Evolutionary conservation across 2,113 vertebrate genomes (phyloP).

Genomic region (Stegostoma tigrinum): DNA sequence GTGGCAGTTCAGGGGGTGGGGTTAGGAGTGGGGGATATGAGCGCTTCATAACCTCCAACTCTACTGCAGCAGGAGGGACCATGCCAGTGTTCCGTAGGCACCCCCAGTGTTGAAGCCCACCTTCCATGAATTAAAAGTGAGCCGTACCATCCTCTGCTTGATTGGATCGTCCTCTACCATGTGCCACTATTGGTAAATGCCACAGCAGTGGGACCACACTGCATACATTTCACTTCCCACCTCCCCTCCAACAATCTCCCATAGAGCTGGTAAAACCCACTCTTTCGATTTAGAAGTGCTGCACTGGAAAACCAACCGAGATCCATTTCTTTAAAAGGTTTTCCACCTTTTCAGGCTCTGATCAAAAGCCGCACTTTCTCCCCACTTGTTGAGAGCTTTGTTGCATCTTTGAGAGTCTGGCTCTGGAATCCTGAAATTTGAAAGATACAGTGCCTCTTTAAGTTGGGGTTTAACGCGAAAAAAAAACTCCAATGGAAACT

Average conservation of each 20-base stretch:
- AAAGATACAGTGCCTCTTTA: background rate
- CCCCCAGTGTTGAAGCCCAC: too few relatives aligned
- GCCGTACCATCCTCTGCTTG: too few relatives aligned
- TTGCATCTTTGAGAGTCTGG: background rate
- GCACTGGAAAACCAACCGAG: background rate
- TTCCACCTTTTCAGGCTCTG: background rate
- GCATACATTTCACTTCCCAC: too few relatives aligned
- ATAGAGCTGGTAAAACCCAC: background rate
- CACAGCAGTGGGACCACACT: too few relatives aligned
- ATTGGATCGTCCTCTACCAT: too few relatives aligned
- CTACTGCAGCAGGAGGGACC: too few relatives aligned
- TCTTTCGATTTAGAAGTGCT: background rate
- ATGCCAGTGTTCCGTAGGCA: background rate
- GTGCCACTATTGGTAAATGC: too few relatives aligned
- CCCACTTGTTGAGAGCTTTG: background rate
- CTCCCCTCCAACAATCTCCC: too few relatives aligned
- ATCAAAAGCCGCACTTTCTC: background rate
- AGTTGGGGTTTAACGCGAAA: background rate
- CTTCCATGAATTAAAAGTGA: too few relatives aligned
- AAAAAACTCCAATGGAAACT: constrained; percentile 12
- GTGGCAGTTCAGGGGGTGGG: too few relatives aligned
- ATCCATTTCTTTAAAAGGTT: background rate
- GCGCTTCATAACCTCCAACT: too few relatives aligned
- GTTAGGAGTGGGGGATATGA: too few relatives aligned
- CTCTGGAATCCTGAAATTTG: background rate